These are phyloP conservation scores for Iphiclides podalirius DNA, from an alignment of 2,888 invertebrate species.

Conservation along the genomic window DNA sequence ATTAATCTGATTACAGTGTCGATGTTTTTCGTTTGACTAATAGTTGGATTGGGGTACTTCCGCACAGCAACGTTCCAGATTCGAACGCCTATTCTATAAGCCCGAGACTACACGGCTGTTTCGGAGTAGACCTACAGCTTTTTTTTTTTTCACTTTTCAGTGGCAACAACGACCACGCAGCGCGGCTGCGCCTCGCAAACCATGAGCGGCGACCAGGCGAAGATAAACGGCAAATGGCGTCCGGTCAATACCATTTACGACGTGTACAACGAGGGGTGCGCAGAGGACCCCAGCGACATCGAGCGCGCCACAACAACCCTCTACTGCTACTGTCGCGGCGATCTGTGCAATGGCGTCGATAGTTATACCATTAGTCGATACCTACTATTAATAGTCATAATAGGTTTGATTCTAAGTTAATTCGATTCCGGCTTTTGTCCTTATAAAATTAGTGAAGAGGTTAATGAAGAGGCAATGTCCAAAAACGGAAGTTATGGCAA, in stretches of 20 bases:
- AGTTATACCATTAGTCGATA: constrained; percentile 11
- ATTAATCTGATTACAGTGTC: no score
- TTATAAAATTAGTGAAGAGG: no score
- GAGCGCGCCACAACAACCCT: constrained; percentile 78
- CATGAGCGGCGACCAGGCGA: constrained; percentile 78
- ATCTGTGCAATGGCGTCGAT: constrained; percentile 83
- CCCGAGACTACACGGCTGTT: no score
- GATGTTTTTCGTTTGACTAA: no score
- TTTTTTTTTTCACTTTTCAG: constrained; percentile 41
- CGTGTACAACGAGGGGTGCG: constrained; percentile 85
- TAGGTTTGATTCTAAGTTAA: constrained; percentile 25
- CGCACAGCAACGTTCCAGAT: no score
- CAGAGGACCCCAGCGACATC: constrained; percentile 75
- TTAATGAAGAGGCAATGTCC: no score
- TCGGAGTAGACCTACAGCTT: no score
- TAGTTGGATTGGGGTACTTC: no score
- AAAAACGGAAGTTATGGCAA: no score
- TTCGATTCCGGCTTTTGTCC: no score
- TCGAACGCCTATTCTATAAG: no score
- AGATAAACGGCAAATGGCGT: constrained; percentile 80
- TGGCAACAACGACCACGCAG: constrained; percentile 42
- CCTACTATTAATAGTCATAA: constrained; percentile 22
- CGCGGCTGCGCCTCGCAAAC: constrained; percentile 88
- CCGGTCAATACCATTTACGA: constrained; percentile 82
- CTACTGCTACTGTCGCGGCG: constrained; percentile 87